A percentile compares a stretch with the other conserved stretches of the same genome.
Evolutionary conservation across 2,888 invertebrate species (phyloP).

Genomic region (Scaptomyza caliginosa): DNA sequence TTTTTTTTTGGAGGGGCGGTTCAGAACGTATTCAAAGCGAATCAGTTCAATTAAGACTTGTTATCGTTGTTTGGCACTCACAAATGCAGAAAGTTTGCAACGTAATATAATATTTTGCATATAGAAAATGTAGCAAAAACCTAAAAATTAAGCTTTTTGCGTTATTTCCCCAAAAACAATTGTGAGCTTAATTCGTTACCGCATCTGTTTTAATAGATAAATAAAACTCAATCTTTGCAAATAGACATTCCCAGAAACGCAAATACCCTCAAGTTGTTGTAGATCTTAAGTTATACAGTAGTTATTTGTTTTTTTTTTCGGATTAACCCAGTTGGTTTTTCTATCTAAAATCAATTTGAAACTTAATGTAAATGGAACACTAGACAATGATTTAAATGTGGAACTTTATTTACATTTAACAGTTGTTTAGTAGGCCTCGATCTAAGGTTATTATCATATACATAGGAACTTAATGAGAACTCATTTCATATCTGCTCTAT

Average conservation of each 20-base stretch:
- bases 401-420: slow-evolving; percentile 29
- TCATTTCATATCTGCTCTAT: slow-evolving; percentile 4
- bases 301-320: slow-evolving; percentile 4
- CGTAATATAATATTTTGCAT: slow-evolving; percentile 43
- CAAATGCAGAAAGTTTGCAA: slow-evolving; percentile 17
- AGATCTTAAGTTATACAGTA: neutral
- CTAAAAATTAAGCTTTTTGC: neutral
- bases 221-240: slow-evolving; percentile 1
- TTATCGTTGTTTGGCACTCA: slow-evolving; percentile 28
- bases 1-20: slow-evolving; percentile 15
- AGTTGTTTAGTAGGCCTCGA: slow-evolving; percentile 8
- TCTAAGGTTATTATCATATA: too few species aligned
- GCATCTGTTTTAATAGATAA: slow-evolving; percentile 16
- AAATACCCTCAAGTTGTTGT: neutral
- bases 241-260: neutral
- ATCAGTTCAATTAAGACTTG: slow-evolving; percentile 68
- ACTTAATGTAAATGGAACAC: slow-evolving; percentile 24
- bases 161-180: slow-evolving; percentile 21
- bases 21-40: slow-evolving; percentile 44
- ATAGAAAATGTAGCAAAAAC: too few species aligned
- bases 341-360: slow-evolving; percentile 6
- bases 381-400: slow-evolving; percentile 16
- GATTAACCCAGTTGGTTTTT: slow-evolving; percentile 4
- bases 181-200: neutral
- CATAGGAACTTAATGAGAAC: slow-evolving; percentile 6